Evolutionary conservation across 1,140 invertebrate species (phyloP), one percentile per base, ranked within the genome.

Genomic region (Halictus rubicundus): DNA sequence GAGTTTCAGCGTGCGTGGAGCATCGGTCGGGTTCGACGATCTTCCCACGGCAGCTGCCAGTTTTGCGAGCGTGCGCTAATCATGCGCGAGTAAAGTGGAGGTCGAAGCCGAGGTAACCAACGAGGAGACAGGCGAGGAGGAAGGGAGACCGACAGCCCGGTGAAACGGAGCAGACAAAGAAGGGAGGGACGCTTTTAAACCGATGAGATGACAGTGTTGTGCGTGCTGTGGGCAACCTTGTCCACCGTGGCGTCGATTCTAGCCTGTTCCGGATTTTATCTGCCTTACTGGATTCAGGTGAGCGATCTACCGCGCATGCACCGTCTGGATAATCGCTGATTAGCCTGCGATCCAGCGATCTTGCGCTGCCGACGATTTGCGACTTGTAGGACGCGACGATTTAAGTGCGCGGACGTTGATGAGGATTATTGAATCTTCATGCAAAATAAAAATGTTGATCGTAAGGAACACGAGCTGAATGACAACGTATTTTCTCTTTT

Each of bases 251-350:
- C 94, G 59, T 94, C 95, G n/a, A 89, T 95, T 54, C 90, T 95
- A 23, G 94, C 94, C 83, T 94, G 95, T 88, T 93, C 94, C 16
- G 95, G 95, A 75, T 96, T 96, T 89, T 96, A 96, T 86, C 90
- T 96, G 87, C 96, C 96, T 68, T 96, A 95, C 89, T 96, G 96
- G 96, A 94, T 96, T 72, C 93, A 95, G 93, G 95, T 96, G 87
- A 90, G 64, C 57, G 25, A 32, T 57, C 7, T 57, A 46, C n/a
- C 54, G 5, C 19, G 19, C 54, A 57, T 21, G 14, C 49, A 52
- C 49, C 49, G 39, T 49, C n/a, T 54, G 10, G 10, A 9, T 2
- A 12, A 3, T 46, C 42, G 42, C 10, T 46, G 10, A 3, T 32
- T 32, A 32, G 32, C 3, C 42, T 10, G 9, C 42, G 42, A 46